A percentile compares a stretch with the other conserved stretches of the same genome.
phyloP scores from a whole-genome alignment of 2,888 invertebrate genomes.

The Panzeria rudis region DNA sequence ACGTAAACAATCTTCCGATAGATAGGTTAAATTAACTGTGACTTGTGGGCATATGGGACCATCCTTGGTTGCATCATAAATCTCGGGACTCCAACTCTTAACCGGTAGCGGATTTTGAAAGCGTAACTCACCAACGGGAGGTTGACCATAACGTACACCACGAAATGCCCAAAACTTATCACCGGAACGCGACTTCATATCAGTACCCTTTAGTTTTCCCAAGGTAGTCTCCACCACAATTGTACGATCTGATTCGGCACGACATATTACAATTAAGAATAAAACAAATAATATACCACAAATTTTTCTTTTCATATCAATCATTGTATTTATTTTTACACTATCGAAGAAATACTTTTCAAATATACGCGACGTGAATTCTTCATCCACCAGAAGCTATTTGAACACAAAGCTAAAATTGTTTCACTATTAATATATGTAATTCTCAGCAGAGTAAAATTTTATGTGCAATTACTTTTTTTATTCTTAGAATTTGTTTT shows the following conservation, averaged over 20 bases:
- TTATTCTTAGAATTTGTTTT: conserved; percentile 35
- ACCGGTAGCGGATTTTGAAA: conserved; percentile 84
- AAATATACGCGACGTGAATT: conserved; percentile 13
- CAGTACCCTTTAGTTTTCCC: conserved; percentile 78
- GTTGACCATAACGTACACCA: conserved; percentile 80
- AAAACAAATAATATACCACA: conserved; percentile 23
- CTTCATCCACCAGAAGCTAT: neutral
- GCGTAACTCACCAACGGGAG: conserved; percentile 79
- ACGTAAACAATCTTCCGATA: conserved; percentile 86
- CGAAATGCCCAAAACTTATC: conserved; percentile 79
- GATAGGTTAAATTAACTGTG: conserved; percentile 75
- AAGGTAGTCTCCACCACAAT: conserved; percentile 77
- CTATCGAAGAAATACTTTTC: neutral
- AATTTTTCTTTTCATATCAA: neutral
- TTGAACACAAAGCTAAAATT: conserved; percentile 9
- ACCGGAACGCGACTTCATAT: conserved; percentile 77
- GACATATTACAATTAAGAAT: conserved; percentile 24
- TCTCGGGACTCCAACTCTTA: conserved; percentile 82
- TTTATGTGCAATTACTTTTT: neutral
- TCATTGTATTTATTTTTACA: conserved; percentile 28
- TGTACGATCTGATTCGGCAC: conserved; percentile 18
- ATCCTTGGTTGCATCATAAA: conserved; percentile 85
- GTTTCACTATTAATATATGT: conserved; percentile 61
- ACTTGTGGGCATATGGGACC: conserved; percentile 86
- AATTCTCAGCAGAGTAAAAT: conserved; percentile 24